Conservation (phyloP, 2,888 invertebrate species). For the Euzophera pinguis region DNA sequence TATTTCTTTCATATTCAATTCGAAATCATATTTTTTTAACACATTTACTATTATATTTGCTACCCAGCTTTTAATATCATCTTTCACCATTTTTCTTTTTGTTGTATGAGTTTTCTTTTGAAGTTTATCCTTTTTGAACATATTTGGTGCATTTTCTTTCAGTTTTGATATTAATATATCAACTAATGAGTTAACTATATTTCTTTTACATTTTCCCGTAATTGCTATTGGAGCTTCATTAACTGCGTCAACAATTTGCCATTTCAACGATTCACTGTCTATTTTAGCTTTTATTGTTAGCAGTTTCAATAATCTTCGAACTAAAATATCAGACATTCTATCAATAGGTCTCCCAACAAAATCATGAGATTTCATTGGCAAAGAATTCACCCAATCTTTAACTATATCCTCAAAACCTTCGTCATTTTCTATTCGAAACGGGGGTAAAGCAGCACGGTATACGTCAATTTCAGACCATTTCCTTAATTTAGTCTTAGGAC, state of each 20-base stretch:
- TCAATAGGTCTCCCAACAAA: constrained; percentile 23
- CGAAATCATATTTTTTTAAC: not conserved
- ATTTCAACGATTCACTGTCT: constrained; percentile 26
- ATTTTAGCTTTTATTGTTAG: constrained; percentile 25
- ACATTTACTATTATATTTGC: not conserved
- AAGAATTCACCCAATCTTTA: constrained; percentile 36
- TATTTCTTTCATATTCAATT: not conserved
- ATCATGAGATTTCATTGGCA: constrained; percentile 32
- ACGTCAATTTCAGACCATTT: constrained; percentile 13
- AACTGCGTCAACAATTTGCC: constrained; percentile 33
- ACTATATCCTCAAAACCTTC: constrained; percentile 29
- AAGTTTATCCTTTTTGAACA: not conserved
- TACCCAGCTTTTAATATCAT: not conserved
- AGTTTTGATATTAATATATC: constrained; percentile 34
- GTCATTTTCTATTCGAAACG: not conserved
- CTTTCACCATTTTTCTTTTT: not conserved
- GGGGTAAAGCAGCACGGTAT: constrained; percentile 22
- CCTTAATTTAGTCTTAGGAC: not conserved
- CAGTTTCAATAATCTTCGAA: constrained; percentile 29
- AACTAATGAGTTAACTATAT: constrained; percentile 27
- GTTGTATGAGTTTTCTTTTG: not conserved
- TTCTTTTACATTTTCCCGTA: constrained; percentile 25
- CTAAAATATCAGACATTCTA: constrained; percentile 29
- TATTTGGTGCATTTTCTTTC: not conserved
- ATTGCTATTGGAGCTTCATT: constrained; percentile 37